Percentiles rank a stretch among this genome's conserved stretches.
phyloP scores from a whole-genome alignment of 2,113 vertebrate species.

The Neotoma lepida region DNA sequence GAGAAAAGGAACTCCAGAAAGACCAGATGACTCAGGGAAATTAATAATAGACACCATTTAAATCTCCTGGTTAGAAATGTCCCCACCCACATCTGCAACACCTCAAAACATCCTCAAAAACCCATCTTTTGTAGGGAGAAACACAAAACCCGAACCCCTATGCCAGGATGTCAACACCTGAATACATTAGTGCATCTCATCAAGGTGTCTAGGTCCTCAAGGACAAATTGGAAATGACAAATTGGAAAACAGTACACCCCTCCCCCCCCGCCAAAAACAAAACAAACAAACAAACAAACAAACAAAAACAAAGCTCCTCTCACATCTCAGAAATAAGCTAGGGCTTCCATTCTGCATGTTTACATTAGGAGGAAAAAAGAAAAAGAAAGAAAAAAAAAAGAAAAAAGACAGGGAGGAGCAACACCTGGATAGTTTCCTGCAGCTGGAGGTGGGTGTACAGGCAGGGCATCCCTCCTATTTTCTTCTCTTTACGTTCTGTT shows the following conservation, averaged over 20 bases:
- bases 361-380: neutral
- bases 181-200: neutral
- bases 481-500: neutral
- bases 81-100: neutral
- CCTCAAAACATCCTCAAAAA: conserved; percentile 44
- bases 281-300: no score
- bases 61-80: conserved; percentile 34
- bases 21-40: conserved; percentile 75
- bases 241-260: neutral
- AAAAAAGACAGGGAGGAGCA: neutral
- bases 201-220: neutral
- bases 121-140: neutral
- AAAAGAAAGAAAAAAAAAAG: neutral
- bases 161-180: neutral
- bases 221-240: neutral
- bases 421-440: neutral
- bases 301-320: neutral
- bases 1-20: conserved; percentile 56
- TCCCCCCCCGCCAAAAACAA: neutral
- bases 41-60: conserved; percentile 60
- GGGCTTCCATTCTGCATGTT: neutral
- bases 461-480: neutral
- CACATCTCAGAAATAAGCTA: conserved; percentile 11
- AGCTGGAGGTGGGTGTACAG: neutral
- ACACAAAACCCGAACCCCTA: neutral